Percentiles rank a stretch among this genome's conserved stretches.
Evolutionary conservation across 2,113 vertebrate species (phyloP).

Genomic region (Eupsittula cactorum): DNA sequence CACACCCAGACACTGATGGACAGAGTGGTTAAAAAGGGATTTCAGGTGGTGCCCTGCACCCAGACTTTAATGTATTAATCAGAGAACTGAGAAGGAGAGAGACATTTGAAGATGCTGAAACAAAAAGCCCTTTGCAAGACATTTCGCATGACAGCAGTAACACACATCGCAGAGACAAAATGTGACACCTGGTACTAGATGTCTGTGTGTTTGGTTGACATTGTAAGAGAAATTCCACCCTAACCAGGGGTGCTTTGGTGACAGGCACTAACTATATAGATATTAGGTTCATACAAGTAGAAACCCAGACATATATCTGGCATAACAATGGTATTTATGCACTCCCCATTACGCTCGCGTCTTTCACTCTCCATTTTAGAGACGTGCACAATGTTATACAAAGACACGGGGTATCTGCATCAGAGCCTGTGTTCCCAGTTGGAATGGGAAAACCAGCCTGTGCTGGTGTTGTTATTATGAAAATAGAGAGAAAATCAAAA

Average conservation of each 20-base stretch:
- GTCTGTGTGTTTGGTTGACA: background rate
- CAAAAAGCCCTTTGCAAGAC: background rate
- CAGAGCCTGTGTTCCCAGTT: background rate
- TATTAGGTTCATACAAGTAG: background rate
- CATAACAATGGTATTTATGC: rapidly evolving
- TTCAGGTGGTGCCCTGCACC: background rate
- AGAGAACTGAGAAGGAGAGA: background rate
- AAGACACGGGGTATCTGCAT: background rate
- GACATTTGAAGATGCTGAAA: background rate
- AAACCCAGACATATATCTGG: background rate
- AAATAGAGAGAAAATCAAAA: background rate
- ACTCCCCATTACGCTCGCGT: rapidly evolving
- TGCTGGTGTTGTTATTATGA: background rate
- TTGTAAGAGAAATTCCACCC: background rate
- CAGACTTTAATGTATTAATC: background rate
- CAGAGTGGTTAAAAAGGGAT: background rate
- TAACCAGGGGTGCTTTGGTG: background rate
- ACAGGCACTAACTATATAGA: background rate
- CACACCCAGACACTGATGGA: background rate
- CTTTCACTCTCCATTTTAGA: background rate
- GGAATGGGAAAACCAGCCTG: background rate
- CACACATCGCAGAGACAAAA: background rate
- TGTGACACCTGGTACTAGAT: background rate
- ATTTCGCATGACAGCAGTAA: background rate
- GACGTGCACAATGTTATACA: background rate